Evolutionary conservation across 2,113 vertebrate species (phyloP), one percentile per base, ranked within the genome.

Genomic region (Urocynchramus pylzowi): DNA sequence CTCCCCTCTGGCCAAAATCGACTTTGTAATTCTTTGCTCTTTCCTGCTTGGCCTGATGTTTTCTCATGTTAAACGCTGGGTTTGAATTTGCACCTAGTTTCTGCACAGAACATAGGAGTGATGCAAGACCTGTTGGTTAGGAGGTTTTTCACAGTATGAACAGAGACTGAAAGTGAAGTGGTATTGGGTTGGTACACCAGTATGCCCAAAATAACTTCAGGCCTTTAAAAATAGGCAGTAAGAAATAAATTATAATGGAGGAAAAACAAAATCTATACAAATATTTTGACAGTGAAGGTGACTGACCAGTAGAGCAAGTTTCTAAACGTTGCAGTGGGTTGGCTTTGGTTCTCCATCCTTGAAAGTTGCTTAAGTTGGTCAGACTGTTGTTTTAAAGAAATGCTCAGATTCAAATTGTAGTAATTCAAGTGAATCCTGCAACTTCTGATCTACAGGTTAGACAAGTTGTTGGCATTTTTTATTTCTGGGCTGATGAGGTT

Each of bases 371-470:
- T 84, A 57, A 89, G 79, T 87, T 82, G 61, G 37, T 65, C 14
- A 6, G 49, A n/a, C 27, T 87, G 20, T 87, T 92, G 33, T 87
- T 90, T 78, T 82, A 84, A 95, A 87, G 44, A 91, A 82, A 84
- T 15, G 9, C 60, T 71, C 20, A 13, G 17, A 75, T 87, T 89
- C 80, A 69, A 57, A 78, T 22, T 52, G 69, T 75, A 26, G 78
- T 92, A 89, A 60, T 75, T 91, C 69, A 73, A 64, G 74, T 3
- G 4, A 94, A 92, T 84, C 37, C 39, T 84, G 39, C 74, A 59
- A 54, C 64, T n/a, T 94, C 78, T 86, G 79, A 88, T 85, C n/a
- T 83, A 83, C 96, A 83, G 82, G 95, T 94, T 94, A 90, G 85
- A 69, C 90, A 69, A 79, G 92, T 91, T 87, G 47, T 44, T 83